Conservation (phyloP, 2,888 invertebrate species). For the Polymixis flavicincta region DNA sequence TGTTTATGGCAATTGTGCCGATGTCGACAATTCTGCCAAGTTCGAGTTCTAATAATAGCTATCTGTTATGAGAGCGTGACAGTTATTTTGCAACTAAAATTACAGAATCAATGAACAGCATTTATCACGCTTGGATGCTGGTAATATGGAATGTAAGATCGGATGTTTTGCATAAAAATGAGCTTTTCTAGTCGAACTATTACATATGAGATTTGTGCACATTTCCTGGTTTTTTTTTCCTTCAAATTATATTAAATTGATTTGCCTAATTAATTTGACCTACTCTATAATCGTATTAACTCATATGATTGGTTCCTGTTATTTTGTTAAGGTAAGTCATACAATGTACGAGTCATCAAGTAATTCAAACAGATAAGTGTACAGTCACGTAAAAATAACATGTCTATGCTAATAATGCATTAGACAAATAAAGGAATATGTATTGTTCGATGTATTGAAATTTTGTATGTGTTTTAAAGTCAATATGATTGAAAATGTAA, state of each 20-base stretch:
- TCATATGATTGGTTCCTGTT: background rate
- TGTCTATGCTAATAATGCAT: slow-evolving; percentile 5
- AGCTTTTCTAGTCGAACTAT: slow-evolving; percentile 1
- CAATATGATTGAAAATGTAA: background rate
- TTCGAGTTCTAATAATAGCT: slow-evolving; percentile 28
- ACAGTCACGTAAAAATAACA: background rate
- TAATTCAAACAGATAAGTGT: slow-evolving; percentile 23
- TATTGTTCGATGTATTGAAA: background rate
- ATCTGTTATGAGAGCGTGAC: slow-evolving; percentile 35
- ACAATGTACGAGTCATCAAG: slow-evolving; percentile 9
- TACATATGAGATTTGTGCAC: background rate
- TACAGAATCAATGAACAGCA: slow-evolving; percentile 22
- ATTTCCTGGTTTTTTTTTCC: no score
- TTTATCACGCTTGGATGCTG: slow-evolving; percentile 14
- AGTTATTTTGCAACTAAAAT: slow-evolving; percentile 15
- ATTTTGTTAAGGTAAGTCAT: background rate
- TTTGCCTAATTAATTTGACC: slow-evolving; percentile 8
- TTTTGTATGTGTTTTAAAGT: no score
- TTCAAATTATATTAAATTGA: background rate
- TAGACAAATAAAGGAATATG: background rate
- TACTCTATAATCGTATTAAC: background rate
- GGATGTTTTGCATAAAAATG: background rate
- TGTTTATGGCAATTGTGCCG: no score
- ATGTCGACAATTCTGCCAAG: no score
- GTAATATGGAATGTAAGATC: slow-evolving; percentile 2